Evolutionary conservation across 2,888 invertebrate species (phyloP).

Genomic region (Orthosia gracilis): DNA sequence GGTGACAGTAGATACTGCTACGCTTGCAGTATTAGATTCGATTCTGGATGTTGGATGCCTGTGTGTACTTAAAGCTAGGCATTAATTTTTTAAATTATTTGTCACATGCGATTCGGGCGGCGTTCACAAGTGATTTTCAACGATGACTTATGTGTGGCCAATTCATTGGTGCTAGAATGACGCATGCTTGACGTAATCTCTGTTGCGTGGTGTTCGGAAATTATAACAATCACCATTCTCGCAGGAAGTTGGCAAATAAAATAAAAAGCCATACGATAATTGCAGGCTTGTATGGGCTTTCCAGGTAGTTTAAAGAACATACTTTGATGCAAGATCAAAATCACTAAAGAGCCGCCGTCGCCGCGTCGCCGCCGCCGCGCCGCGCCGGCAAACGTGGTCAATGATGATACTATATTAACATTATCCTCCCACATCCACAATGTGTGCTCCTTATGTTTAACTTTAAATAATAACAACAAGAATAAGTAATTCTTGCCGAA

Average conservation of each 20-base stretch:
- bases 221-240: slow-evolving; percentile 1
- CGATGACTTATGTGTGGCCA: background rate
- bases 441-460: background rate
- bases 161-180: background rate
- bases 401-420: background rate
- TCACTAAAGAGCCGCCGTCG: background rate
- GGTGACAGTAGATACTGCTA: background rate
- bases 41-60: background rate
- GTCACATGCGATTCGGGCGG: too few relatives aligned
- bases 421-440: background rate
- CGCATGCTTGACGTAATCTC: slow-evolving; percentile 7
- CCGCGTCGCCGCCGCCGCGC: too few relatives aligned
- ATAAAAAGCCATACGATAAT: background rate
- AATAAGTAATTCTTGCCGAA: too few relatives aligned
- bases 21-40: background rate
- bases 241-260: background rate
- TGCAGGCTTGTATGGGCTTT: slow-evolving; percentile 1
- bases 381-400: background rate
- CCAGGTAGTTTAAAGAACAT: background rate
- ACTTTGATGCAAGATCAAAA: background rate
- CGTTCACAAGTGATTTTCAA: background rate
- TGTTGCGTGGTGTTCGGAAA: slow-evolving; percentile 2
- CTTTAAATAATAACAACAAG: too few relatives aligned
- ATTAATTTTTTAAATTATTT: too few relatives aligned
- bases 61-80: too few relatives aligned